Conservation (phyloP, 2,113 vertebrate species). For the Meriones unguiculatus region DNA sequence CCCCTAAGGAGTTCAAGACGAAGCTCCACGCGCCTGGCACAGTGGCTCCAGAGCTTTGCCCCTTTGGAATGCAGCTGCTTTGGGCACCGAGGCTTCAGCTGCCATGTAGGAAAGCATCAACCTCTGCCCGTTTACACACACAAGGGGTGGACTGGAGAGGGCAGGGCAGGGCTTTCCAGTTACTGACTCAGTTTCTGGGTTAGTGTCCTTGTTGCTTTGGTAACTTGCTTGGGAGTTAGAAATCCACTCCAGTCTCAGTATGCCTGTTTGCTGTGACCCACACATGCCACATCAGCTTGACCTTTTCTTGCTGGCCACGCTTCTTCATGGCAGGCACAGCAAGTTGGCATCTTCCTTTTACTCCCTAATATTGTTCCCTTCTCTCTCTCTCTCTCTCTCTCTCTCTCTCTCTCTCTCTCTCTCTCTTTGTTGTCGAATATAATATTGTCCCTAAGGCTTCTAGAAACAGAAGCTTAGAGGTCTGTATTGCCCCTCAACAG, state of each 20-base stretch:
- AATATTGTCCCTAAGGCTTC: neutral
- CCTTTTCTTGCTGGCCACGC: neutral
- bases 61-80: neutral
- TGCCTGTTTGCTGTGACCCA: neutral
- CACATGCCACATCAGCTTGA: neutral
- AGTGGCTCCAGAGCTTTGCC: neutral
- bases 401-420: too few relatives aligned
- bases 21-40: neutral
- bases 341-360: neutral
- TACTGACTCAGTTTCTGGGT: neutral
- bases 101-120: neutral
- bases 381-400: neutral
- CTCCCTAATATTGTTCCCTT: neutral
- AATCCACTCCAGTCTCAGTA: neutral
- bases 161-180: neutral
- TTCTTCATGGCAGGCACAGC: neutral
- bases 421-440: too few relatives aligned
- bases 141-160: neutral
- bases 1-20: neutral
- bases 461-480: neutral
- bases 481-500: neutral
- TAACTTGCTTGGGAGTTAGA: neutral
- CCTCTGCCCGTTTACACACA: fast-evolving
- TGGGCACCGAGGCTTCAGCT: neutral
- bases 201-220: neutral